Conservation (phyloP, 2,888 invertebrate genomes). For the Beris chalybata region DNA sequence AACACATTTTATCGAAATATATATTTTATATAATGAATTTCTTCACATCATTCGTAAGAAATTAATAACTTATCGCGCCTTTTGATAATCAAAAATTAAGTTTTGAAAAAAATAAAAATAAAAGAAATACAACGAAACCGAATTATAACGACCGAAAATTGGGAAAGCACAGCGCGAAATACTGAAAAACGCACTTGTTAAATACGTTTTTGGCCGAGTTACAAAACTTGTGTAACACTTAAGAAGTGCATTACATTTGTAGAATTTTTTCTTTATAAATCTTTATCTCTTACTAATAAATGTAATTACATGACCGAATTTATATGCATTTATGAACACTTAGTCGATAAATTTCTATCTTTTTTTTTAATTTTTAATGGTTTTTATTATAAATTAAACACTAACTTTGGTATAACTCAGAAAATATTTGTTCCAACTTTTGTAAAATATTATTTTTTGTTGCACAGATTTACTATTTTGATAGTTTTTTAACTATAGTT, state of each 20-base stretch:
- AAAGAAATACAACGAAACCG: no score
- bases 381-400: not conserved
- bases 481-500: not conserved
- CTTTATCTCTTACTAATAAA: no score
- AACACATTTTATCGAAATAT: not conserved
- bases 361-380: not conserved
- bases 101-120: no score
- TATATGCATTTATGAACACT: no score
- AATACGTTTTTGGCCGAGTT: slow-evolving; percentile 24
- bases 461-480: not conserved
- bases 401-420: slow-evolving; percentile 16
- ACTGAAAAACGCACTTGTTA: slow-evolving; percentile 22
- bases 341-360: not conserved
- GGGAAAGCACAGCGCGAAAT: no score
- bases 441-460: not conserved
- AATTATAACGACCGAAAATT: no score
- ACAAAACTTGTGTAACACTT: slow-evolving; percentile 24
- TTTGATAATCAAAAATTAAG: no score
- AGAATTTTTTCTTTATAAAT: no score
- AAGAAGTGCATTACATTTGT: not conserved
- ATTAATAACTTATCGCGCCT: no score
- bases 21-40: not conserved
- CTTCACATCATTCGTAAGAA: no score
- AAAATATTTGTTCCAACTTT: slow-evolving; percentile 4
- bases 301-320: no score